phyloP scores from a whole-genome alignment of 2,797 vertebrate species.

The Gallinago stenura region DNA sequence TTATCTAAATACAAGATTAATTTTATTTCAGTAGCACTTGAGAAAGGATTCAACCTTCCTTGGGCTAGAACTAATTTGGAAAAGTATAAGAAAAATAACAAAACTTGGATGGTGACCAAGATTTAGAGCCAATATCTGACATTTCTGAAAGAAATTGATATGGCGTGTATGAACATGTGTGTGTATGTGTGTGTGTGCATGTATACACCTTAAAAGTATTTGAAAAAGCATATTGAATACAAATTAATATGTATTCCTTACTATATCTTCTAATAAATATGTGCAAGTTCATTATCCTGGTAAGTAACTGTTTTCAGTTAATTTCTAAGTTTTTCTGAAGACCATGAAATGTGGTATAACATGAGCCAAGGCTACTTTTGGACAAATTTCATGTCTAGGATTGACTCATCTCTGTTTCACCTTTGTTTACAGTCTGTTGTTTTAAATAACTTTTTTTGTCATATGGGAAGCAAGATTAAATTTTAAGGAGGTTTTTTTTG shows the following conservation, averaged over 20 bases:
- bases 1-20: background rate
- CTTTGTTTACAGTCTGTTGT: background rate
- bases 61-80: background rate
- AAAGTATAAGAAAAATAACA: background rate
- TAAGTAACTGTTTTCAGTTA: constrained; percentile 34
- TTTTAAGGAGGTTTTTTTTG: background rate
- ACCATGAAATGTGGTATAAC: background rate
- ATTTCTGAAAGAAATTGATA: background rate
- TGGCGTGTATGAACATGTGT: background rate
- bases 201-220: background rate
- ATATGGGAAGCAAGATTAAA: background rate
- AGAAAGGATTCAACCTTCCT: background rate
- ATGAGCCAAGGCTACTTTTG: background rate
- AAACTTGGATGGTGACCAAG: background rate
- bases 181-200: no score
- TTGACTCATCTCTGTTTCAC: background rate
- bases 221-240: background rate
- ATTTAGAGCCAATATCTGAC: background rate
- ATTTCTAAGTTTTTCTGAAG: background rate
- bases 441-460: background rate
- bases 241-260: background rate
- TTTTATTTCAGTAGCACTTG: background rate
- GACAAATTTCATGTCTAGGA: background rate
- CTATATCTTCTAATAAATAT: background rate
- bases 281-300: background rate